These are phyloP conservation scores for Thripadectes ignobilis DNA, from an alignment of 2,797 vertebrate genomes.

Conservation along the genomic window DNA sequence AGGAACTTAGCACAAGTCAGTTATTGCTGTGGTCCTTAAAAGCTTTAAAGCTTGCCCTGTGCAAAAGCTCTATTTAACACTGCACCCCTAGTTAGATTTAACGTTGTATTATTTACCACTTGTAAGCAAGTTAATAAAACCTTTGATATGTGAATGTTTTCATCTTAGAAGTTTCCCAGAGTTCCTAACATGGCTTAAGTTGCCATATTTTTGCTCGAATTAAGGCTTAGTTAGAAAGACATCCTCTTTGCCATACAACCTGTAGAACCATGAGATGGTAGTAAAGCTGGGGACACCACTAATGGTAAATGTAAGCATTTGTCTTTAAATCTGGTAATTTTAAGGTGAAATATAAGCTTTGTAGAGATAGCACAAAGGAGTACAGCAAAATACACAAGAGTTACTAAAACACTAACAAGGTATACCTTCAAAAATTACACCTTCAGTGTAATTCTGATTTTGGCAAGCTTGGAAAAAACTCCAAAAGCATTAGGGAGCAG, in stretches of 20 bases:
- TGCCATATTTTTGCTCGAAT: background rate
- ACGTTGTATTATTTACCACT: background rate
- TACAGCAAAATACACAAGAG: background rate
- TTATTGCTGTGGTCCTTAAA: background rate
- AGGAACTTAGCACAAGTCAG: background rate
- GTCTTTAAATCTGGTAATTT: background rate
- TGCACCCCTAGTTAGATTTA: background rate
- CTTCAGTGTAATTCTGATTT: background rate
- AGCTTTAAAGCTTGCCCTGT: background rate
- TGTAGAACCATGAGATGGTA: background rate
- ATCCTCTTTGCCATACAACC: background rate
- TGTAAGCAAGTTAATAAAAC: background rate
- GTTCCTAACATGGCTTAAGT: background rate
- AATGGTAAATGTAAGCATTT: background rate
- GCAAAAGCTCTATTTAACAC: background rate
- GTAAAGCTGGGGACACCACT: background rate
- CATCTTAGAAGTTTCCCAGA: background rate
- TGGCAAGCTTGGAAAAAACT: background rate
- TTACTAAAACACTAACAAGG: background rate
- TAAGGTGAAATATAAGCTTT: background rate
- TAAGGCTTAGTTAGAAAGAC: background rate
- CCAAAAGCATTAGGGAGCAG: background rate
- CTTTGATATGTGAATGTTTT: background rate
- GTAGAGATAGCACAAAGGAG: background rate
- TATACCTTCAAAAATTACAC: background rate